Conservation (phyloP, 2,113 vertebrate species). For the Origma solitaria region DNA sequence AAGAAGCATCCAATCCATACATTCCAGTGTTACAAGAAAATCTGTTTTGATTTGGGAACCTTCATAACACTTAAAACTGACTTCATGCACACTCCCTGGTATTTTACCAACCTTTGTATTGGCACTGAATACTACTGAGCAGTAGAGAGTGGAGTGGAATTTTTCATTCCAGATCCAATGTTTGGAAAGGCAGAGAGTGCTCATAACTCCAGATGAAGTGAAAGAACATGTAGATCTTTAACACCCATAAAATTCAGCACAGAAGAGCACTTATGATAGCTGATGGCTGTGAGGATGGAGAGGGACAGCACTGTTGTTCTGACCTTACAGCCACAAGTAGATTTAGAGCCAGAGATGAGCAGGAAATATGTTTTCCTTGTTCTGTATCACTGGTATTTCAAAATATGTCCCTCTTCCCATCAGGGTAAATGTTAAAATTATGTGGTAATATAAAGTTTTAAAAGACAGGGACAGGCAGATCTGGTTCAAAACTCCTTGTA, state of each 20-base stretch:
- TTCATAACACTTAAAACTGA: not conserved
- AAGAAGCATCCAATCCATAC: not conserved
- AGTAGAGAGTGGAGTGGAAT: not conserved
- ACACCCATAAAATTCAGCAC: not conserved
- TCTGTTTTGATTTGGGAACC: not conserved
- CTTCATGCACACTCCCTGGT: not conserved
- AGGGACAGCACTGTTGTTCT: not conserved
- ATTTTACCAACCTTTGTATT: conserved; percentile 20
- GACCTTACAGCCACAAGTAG: not conserved
- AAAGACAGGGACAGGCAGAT: not conserved
- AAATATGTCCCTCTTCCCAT: not conserved
- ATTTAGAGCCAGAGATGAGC: not conserved
- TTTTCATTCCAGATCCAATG: not conserved
- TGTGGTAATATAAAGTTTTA: not conserved
- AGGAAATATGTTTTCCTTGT: not conserved
- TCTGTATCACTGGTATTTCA: not conserved
- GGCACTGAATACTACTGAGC: not conserved
- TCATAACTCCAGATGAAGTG: not conserved
- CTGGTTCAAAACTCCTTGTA: not conserved
- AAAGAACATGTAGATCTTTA: not conserved
- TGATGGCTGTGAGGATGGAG: not conserved
- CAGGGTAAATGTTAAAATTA: not conserved
- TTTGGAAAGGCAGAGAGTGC: not conserved
- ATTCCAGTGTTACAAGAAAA: not conserved
- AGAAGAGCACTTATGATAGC: not conserved